Base-by-base conservation (phyloP, 1,140 invertebrate genomes). In the Solenopsis fugax region DNA sequence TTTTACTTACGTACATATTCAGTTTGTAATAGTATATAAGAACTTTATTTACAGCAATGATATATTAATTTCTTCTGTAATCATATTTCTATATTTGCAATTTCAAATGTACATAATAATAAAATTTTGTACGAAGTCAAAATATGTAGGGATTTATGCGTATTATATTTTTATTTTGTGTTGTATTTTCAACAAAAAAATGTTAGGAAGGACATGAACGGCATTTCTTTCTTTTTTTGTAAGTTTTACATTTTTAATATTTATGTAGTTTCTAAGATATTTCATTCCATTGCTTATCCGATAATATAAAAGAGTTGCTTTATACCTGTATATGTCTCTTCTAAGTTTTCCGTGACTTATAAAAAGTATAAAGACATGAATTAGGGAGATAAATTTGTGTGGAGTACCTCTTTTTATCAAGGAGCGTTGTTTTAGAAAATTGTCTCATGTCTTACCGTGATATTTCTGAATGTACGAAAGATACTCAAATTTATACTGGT, bases 231-330 rank as follows among this genome's bases (percentile, higher is more conserved):
- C n/a, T 12, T 56, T 81, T 45, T 58, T 48, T 60, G 12, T 69
- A n/a, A 34, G 34, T 84, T 58, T 29, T 58, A 12, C 13, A 3
- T 48, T 18, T 82, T 45, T 10, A 54, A 34, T 21, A 41, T 58
- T 81, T 48, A 71, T 64, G 12, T 75, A 84, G 67, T 34, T 60
- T 72, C 7, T 72, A 72, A 69, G 67, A 48, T 82, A 29, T 56
- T 37, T 58, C 80, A 84, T 75, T 62, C 54, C 80, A 84, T 84
- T 50, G 50, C n/a, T 21, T 21, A 60, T 84, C 9, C 0, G 18
- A 37, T 73, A 52, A 64, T 60, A 41, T 60, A 69, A 56, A 21
- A 72, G 9, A 29, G 10, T 13, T 13, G n/a, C 48, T 13, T 16
- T 78, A 34, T 48, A 65, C 50, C 37, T 56, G 24, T 54, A 41